Conservation (phyloP, 2,113 vertebrate genomes). For the Ictalurus furcatus region DNA sequence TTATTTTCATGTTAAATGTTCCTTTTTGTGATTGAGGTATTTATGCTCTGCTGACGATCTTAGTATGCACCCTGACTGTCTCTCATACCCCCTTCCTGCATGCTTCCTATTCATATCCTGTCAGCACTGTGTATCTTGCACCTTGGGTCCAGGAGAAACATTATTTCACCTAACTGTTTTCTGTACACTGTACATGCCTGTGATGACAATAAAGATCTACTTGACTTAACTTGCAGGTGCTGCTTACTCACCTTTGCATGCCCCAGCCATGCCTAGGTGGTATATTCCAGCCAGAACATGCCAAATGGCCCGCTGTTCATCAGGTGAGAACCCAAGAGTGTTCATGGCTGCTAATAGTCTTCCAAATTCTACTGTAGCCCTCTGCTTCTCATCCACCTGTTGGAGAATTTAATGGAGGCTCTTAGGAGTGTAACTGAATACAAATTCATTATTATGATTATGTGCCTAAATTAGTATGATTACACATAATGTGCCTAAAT, state of each 20-base stretch:
- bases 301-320: constrained; percentile 87
- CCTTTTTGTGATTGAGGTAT: too few relatives aligned
- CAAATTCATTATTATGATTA: neutral
- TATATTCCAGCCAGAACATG: constrained; percentile 86
- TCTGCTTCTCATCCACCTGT: constrained; percentile 92
- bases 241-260: constrained; percentile 83
- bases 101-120: neutral
- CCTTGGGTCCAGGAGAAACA: neutral
- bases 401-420: neutral
- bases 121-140: neutral
- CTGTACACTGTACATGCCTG: neutral
- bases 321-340: constrained; percentile 73
- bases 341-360: constrained; percentile 86
- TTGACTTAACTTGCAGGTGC: neutral
- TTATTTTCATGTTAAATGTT: neutral
- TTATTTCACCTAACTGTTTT: neutral
- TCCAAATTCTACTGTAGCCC: constrained; percentile 75
- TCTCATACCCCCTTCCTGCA: neutral
- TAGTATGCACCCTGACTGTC: neutral
- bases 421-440: neutral
- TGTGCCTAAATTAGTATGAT: neutral
- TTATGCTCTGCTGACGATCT: neutral
- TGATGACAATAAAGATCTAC: neutral
- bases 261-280: constrained; percentile 88
- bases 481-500: neutral